These are phyloP conservation scores for Elmis aenea DNA, from an alignment of 2,888 invertebrate species.

Conservation along the genomic window DNA sequence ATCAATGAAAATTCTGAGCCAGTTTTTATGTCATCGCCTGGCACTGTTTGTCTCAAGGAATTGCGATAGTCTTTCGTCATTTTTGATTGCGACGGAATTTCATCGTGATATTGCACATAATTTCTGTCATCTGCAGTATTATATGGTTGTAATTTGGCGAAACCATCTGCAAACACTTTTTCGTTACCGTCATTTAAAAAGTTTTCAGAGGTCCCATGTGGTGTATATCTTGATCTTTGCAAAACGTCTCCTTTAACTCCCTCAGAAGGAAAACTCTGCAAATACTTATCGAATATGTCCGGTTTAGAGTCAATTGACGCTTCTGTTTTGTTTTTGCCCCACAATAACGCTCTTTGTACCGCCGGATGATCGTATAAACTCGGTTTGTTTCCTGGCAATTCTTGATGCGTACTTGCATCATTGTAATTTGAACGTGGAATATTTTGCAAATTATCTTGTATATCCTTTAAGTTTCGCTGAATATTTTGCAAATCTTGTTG, in stretches of 20 bases:
- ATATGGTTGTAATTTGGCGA: too few species aligned
- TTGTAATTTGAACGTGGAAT: too few species aligned
- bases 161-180: too few species aligned
- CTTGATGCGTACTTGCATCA: conserved; percentile 13
- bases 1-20: too few species aligned
- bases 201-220: too few species aligned
- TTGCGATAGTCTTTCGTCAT: conserved; percentile 12
- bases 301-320: conserved; percentile 21
- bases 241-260: conserved; percentile 23
- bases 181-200: too few species aligned
- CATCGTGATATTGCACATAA: too few species aligned
- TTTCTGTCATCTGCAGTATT: too few species aligned
- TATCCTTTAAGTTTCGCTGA: too few species aligned
- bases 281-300: conserved; percentile 30
- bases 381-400: background rate
- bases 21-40: too few species aligned
- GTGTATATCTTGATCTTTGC: conserved; percentile 9
- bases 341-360: conserved; percentile 6
- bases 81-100: conserved; percentile 8
- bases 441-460: too few species aligned
- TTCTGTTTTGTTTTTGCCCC: conserved; percentile 2
- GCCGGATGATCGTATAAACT: conserved; percentile 8
- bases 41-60: conserved; percentile 13
- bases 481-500: too few species aligned
- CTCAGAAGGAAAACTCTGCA: conserved; percentile 23